Evolutionary conservation across 64 coral and sea anemone species (phyloP), one percentile per base, ranked within the genome.

Genomic region (Porites australiensis): DNA sequence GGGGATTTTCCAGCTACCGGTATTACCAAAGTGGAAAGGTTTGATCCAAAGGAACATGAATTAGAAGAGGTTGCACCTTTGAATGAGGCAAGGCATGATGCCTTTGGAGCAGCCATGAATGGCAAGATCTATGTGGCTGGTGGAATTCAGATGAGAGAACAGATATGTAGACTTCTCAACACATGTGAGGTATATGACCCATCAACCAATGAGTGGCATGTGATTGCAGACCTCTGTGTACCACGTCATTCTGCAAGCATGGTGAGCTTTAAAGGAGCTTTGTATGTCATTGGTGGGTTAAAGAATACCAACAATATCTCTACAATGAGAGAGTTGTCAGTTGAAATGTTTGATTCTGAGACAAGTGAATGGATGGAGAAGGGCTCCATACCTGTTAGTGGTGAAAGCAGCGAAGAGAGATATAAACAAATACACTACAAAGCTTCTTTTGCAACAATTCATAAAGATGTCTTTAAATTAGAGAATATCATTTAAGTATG

Each of bases 61-160:
- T 49, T 14, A 16, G 60, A 83, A 21, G 44, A 83, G 61, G 60
- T 83, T 66, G 61, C 59, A 50, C 60, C 79, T 3, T 18, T 83
- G 15, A 83, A 50, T 50, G 44, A 83, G 2, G 59, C 60, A 19
- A 83, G 79, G 14, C 15, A 66, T 48, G 3, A 3, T 50, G 79
- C 79, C 9, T 83, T 20, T 83, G 79, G 79, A 49, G 61, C 43
- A 20, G 61, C 60, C 15, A 65, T 83, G 79, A 83, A 83, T 83
- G 79, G 79, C 14, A 83, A 83, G 60, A 63, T 83, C 14, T 83
- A 83, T 44, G 60, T 83, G 13, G 79, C 60, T 4, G 79, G 79
- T 66, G 79, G 79, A 2, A 8, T 45, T 3, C 59, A 66, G 10
- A 47, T 18, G 6, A 5, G 6, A 8, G 6, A 11, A 57, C 53